Evolutionary conservation across 2,113 vertebrate species (phyloP), one percentile per base, ranked within the genome.

Genomic region (Ovis canadensis): DNA sequence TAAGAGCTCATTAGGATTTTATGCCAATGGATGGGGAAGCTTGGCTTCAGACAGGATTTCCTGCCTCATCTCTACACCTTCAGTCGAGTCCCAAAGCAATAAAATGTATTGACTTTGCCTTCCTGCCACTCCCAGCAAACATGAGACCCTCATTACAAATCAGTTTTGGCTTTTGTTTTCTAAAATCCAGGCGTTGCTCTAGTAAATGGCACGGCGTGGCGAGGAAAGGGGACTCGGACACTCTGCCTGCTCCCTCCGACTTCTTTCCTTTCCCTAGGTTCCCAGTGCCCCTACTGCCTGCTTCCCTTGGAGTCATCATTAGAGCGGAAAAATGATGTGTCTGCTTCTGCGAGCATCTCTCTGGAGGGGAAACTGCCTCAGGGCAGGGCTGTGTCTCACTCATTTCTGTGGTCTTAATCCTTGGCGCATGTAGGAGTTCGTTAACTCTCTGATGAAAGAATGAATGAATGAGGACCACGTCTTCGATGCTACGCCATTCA

Each of bases 41-140:
- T 29, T 0, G 17, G n/a, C n/a, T 84, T 48, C 89, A 36, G 52
- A 60, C 36, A 93, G 67, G 60, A 78, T 50, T 82, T 97, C 94
- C 89, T 93, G 81, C 36, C 77, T 82, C 33, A 23, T 77, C 36
- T 13, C 67, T 33, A 11, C 3, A 19, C 21, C 81, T 96, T 50
- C 88, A 43, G n/a, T 48, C 19, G 3, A 50, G 78, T 45, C 40
- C 74, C 12, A 57, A 48, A 80, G 86, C 71, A 88, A 82, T 45
- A 55, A 45, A 36, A 83, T 2, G 17, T 21, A 67, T 1, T 80
- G 80, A 81, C 45, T 83, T 48, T 59, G 74, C 25, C 57, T 95
- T 59, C 86, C 45, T 78, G 31, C 33, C 78, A 48, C 43, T 84
- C 9, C 54, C 3, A 50, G n/a, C 33, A 60, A 33, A 25, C 13